Evolutionary conservation across 2,888 invertebrate species (phyloP).

Genomic region (Sisyra terminalis): DNA sequence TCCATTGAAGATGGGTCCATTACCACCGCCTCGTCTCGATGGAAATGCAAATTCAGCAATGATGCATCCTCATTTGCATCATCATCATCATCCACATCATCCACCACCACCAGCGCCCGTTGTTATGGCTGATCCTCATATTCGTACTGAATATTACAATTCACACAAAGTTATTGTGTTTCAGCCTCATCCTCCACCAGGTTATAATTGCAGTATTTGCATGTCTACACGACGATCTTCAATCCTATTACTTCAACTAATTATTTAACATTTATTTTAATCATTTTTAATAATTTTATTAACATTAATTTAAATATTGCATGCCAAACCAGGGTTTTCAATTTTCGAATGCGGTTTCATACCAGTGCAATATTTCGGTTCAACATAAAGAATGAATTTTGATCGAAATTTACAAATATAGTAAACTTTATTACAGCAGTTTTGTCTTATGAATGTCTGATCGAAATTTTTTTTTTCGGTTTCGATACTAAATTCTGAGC

Average conservation of each 20-base stretch:
- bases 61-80: constrained; percentile 13
- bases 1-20: constrained; percentile 25
- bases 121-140: background rate
- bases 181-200: background rate
- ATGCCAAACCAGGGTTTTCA: background rate
- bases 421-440: too few relatives aligned
- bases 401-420: too few relatives aligned
- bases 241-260: too few relatives aligned
- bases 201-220: background rate
- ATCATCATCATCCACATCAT: background rate
- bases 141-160: constrained; percentile 4
- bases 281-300: background rate
- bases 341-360: background rate
- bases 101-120: too few relatives aligned
- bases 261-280: background rate
- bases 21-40: constrained; percentile 20
- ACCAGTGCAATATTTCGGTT: background rate
- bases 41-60: constrained; percentile 22
- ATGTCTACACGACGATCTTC: background rate
- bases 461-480: too few relatives aligned
- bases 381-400: background rate
- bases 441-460: too few relatives aligned
- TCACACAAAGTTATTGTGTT: constrained; percentile 7
- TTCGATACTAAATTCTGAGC: too few relatives aligned
- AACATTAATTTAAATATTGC: too few relatives aligned